Conservation (phyloP, 2,888 invertebrate genomes). For the Bellardia pandia region DNA sequence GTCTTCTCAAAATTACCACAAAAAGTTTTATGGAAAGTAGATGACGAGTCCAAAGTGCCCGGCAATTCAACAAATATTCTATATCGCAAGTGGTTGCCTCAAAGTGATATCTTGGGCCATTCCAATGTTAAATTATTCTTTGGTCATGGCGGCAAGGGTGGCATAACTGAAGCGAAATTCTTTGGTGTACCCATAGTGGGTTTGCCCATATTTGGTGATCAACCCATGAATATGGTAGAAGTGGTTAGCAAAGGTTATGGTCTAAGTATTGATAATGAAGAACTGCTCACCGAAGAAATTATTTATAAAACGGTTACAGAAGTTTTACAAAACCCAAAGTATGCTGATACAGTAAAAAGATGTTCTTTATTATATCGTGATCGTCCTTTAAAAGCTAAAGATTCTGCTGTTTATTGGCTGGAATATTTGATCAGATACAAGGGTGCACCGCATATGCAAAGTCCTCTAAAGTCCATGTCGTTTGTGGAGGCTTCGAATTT, state of each 20-base stretch:
- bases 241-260: constrained; percentile 87
- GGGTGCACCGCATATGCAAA: constrained; percentile 85
- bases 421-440: constrained; percentile 85
- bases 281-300: constrained; percentile 68
- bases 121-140: constrained; percentile 86
- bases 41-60: constrained; percentile 81
- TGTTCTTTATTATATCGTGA: constrained; percentile 84
- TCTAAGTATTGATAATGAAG: constrained; percentile 62
- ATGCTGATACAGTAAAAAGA: constrained; percentile 79
- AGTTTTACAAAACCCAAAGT: constrained; percentile 75
- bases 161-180: constrained; percentile 86
- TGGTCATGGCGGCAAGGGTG: constrained; percentile 87
- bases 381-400: constrained; percentile 84
- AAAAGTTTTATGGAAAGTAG: constrained; percentile 87
- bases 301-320: constrained; percentile 72
- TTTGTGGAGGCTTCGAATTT: constrained; percentile 84
- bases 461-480: constrained; percentile 83
- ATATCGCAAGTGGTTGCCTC: constrained; percentile 87
- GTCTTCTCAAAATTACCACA: constrained; percentile 86
- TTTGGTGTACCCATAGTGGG: constrained; percentile 85
- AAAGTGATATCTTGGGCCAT: constrained; percentile 87
- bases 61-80: constrained; percentile 82
- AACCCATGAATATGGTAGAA: constrained; percentile 86
- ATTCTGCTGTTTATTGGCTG: constrained; percentile 85
- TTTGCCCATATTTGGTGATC: constrained; percentile 76